These are phyloP conservation scores for Xyliphius kryptos DNA, from an alignment of 2,113 vertebrate species.

Conservation along the genomic window DNA sequence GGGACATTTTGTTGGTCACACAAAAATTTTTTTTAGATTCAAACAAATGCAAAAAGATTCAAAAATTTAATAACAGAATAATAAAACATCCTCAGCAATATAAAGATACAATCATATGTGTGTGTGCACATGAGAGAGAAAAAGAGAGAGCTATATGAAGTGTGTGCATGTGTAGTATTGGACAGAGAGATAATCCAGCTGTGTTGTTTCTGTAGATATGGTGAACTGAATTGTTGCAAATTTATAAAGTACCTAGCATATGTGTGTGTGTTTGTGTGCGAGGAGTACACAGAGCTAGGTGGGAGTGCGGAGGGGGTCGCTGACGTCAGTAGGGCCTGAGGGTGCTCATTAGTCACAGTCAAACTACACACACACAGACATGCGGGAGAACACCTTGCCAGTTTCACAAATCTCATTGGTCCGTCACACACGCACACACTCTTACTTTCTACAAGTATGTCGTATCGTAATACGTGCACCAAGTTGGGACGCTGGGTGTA, in stretches of 20 bases:
- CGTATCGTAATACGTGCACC: no score
- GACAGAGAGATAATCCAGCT: conserved; percentile 28
- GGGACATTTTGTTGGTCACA: no score
- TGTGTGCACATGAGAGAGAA: no score
- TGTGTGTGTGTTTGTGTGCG: conserved; percentile 14
- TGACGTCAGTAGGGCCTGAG: conserved; percentile 44
- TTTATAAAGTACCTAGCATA: conserved; percentile 52
- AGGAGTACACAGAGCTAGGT: conserved; percentile 50
- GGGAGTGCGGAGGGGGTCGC: conserved; percentile 18
- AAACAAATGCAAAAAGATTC: no score
- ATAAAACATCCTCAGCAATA: no score
- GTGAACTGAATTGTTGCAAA: conserved; percentile 41
- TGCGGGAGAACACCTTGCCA: conserved; percentile 21
- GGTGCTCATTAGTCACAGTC: conserved; percentile 42
- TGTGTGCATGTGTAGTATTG: no score
- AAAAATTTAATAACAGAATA: no score
- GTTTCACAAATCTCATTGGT: conserved; percentile 15
- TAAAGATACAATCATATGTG: no score
- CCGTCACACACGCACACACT: conserved; percentile 24
- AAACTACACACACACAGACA: conserved; percentile 29
- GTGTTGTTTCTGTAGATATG: conserved; percentile 29
- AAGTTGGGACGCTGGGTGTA: no score
- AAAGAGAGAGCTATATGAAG: not conserved
- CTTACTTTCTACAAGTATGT: conserved; percentile 1
- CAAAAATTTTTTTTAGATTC: no score